Percentiles rank a stretch among this genome's conserved stretches.
Conservation (phyloP, 2,797 vertebrate genomes). For the Pseudochromis fuscus region DNA sequence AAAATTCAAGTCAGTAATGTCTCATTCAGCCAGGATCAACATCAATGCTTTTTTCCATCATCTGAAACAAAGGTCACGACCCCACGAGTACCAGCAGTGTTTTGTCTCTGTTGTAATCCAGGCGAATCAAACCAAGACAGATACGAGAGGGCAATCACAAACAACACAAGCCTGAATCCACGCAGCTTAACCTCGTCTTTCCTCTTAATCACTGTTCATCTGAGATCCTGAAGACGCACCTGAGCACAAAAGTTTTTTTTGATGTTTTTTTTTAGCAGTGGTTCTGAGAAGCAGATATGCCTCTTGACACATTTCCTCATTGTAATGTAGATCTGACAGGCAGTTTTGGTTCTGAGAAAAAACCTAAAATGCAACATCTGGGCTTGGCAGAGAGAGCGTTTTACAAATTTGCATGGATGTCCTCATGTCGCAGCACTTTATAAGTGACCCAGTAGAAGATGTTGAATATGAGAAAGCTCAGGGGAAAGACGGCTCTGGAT, state of each 20-base stretch:
- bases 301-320: slow-evolving; percentile 63
- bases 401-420: slow-evolving; percentile 90
- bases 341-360: slow-evolving; percentile 79
- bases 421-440: slow-evolving; percentile 93
- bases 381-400: slow-evolving; percentile 21
- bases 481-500: slow-evolving; percentile 92
- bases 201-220: slow-evolving; percentile 40
- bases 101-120: slow-evolving; percentile 64
- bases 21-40: slow-evolving; percentile 70
- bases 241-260: slow-evolving; percentile 72
- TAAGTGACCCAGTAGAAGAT: slow-evolving; percentile 97
- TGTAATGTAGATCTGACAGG: slow-evolving; percentile 76
- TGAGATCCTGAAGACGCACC: slow-evolving; percentile 81
- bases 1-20: slow-evolving; percentile 85
- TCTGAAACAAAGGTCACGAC: slow-evolving; percentile 56
- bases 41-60: slow-evolving; percentile 25
- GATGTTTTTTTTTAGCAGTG: slow-evolving; percentile 58
- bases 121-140: slow-evolving; percentile 54
- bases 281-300: slow-evolving; percentile 64
- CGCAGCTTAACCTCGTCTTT: slow-evolving; percentile 38
- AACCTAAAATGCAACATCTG: slow-evolving; percentile 40
- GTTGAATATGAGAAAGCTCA: slow-evolving; percentile 96
- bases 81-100: slow-evolving; percentile 41
- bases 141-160: slow-evolving; percentile 38
- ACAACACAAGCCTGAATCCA: slow-evolving; percentile 57